phyloP scores from a whole-genome alignment of 37 sponge, comb jelly and placozoan species.

The Cliona cf. orientalis region DNA sequence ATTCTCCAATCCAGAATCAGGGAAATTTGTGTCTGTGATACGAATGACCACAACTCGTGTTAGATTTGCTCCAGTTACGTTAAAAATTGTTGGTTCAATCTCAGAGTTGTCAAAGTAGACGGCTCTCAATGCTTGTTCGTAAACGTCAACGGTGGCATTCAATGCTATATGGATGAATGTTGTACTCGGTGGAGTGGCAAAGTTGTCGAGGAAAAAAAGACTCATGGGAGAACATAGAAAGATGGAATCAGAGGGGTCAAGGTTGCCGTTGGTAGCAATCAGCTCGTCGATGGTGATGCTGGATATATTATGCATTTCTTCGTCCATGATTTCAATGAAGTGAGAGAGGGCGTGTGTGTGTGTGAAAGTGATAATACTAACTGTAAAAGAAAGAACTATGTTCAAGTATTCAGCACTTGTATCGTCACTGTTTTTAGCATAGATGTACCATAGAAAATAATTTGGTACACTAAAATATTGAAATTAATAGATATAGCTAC shows the following conservation, averaged over 20 bases:
- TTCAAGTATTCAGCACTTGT: too few relatives aligned
- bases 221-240: constrained; percentile 18
- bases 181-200: not conserved
- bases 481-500: not conserved
- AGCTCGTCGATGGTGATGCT: constrained; percentile 24
- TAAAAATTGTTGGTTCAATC: constrained; percentile 42
- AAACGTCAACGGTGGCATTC: not conserved
- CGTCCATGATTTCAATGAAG: constrained; percentile 33
- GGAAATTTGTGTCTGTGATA: constrained; percentile 31
- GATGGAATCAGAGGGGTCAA: constrained; percentile 28
- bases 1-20: not conserved
- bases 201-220: not conserved
- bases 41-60: constrained; percentile 8
- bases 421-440: not conserved
- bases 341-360: constrained; percentile 2
- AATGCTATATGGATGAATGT: not conserved
- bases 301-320: constrained; percentile 49
- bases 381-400: too few relatives aligned
- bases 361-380: not conserved
- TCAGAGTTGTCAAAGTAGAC: constrained; percentile 22
- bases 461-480: not conserved
- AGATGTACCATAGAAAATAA: not conserved
- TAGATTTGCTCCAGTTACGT: not conserved
- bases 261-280: constrained; percentile 25
- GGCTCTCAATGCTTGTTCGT: constrained; percentile 6